Evolutionary conservation across 2,888 invertebrate species (phyloP).

Genomic region (Villa cingulata): DNA sequence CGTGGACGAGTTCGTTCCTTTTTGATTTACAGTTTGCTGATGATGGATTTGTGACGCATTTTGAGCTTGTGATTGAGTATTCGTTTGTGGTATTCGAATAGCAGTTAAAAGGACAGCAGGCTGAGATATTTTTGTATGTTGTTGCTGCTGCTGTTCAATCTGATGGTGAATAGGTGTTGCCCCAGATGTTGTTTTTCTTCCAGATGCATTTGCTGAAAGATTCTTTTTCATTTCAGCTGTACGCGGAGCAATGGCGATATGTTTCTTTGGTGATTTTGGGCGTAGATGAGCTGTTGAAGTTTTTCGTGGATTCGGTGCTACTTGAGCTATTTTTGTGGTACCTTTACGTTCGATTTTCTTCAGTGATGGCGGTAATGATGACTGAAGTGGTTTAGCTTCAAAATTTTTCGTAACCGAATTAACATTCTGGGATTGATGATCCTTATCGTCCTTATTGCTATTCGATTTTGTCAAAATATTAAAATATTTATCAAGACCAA

Average conservation of each 20-base stretch:
- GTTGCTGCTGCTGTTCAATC: conserved; percentile 4
- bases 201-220: background rate
- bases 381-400: conserved; percentile 7
- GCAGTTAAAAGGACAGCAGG: conserved; percentile 45
- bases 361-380: conserved; percentile 29
- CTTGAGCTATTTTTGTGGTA: conserved; percentile 34
- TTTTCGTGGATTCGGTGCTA: conserved; percentile 34
- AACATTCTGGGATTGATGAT: background rate
- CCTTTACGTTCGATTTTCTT: conserved; percentile 36
- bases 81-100: conserved; percentile 38
- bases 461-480: conserved; percentile 23
- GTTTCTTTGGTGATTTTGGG: conserved; percentile 33
- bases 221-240: conserved; percentile 28
- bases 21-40: conserved; percentile 18
- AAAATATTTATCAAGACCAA: conserved; percentile 33
- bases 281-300: conserved; percentile 20
- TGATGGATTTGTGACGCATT: conserved; percentile 23
- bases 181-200: background rate
- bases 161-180: conserved; percentile 1
- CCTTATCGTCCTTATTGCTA: conserved; percentile 24
- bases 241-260: conserved; percentile 35
- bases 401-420: conserved; percentile 2
- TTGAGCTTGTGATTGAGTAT: conserved; percentile 11
- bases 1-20: conserved; percentile 11
- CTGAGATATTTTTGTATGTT: conserved; percentile 21